Evolutionary conservation across 2,797 vertebrate genomes (phyloP), one percentile per base, ranked within the genome.

Genomic region (Silurus lanzhouensis): DNA sequence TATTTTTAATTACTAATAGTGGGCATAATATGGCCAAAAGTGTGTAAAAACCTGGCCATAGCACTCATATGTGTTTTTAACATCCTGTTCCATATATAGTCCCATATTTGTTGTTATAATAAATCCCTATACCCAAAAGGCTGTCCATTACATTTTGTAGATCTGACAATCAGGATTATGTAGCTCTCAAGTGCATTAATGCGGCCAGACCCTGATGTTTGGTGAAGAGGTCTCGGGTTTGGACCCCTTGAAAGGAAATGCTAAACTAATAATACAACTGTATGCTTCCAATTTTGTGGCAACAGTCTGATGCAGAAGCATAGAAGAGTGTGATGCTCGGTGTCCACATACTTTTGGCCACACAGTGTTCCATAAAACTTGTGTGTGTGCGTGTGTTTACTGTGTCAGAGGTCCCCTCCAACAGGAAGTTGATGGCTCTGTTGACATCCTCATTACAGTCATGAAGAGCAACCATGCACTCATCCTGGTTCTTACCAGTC

Each of bases 371-470:
- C 38, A n/a, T 46, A 61, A 60, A 38, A 22, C 19, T 13, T 6
- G 17, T 63, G 3, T 15, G 6, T 14, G 20, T 22, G 52, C 55
- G 52, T 20, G 22, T 74, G 15, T 55, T 94, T 94, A 99, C 98
- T 87, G 97, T 97, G 90, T 99, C 98, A 25, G 97, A 98, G 89
- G 92, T 96, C 89, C 98, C 97, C 94, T 99, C 98, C 92, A 99
- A 95, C 83, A 99, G 94, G 91, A 97, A 95, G 92, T 98, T 99
- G 91, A 99, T 99, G 90, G 98, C 97, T 96, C 95, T 96, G 94
- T 97, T 98, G 88, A 99, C 93, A 64, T 99, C 98, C 88, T 97
- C 98, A n/a, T 98, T 99, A 92, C 97, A 98, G 91, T 99, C 98
- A 87, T 99, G 97, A 12, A 99, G 96, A 1, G 98, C 98, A 84